Evolutionary conservation across 2,888 invertebrate species (phyloP).

Genomic region (Sylvicola fuscatus): DNA sequence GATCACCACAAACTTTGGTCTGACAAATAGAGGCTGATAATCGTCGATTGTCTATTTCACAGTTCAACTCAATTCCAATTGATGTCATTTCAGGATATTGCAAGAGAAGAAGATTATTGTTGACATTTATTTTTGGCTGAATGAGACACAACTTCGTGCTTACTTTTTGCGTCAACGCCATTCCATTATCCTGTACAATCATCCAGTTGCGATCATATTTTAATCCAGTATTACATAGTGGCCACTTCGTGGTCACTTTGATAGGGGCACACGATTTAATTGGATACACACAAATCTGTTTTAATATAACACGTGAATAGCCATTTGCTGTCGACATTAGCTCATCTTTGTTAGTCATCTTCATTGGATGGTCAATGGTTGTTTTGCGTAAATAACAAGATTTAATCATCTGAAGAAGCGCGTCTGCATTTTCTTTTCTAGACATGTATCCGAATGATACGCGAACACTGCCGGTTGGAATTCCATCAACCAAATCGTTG

Average conservation of each 20-base stretch:
- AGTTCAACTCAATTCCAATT: constrained; percentile 32
- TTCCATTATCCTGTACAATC: constrained; percentile 63
- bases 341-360: background rate
- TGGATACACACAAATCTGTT: constrained; percentile 54
- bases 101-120: constrained; percentile 31
- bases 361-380: background rate
- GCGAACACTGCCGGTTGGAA: constrained; percentile 81
- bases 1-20: constrained; percentile 72
- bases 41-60: constrained; percentile 12
- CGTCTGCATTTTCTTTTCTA: constrained; percentile 45
- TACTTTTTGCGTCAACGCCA: constrained; percentile 75
- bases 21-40: constrained; percentile 34
- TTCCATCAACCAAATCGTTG: constrained; percentile 62
- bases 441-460: constrained; percentile 89
- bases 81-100: constrained; percentile 37
- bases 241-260: constrained; percentile 45
- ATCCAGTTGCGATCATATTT: constrained; percentile 87
- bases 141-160: constrained; percentile 60
- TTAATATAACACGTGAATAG: constrained; percentile 13
- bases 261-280: constrained; percentile 79
- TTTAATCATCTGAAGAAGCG: constrained; percentile 49
- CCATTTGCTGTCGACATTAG: background rate
- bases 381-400: constrained; percentile 41
- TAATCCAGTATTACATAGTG: constrained; percentile 53
- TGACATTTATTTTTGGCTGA: constrained; percentile 45